A percentile compares a stretch with the other conserved stretches of the same genome.
Conservation (phyloP, 2,113 vertebrate genomes). For the Varanus salvator region DNA sequence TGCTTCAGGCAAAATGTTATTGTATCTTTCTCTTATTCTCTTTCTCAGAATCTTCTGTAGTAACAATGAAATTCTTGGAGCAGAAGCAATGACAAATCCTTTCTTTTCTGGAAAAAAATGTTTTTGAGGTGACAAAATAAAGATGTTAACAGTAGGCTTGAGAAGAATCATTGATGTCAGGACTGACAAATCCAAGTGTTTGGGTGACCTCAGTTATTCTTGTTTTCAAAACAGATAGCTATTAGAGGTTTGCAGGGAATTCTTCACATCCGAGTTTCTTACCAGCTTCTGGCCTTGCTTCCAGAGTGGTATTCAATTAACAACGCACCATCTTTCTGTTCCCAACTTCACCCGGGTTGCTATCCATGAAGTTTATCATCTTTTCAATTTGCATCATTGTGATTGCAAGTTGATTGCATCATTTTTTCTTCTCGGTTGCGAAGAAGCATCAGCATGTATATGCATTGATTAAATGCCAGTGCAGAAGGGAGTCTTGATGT, state of each 20-base stretch:
- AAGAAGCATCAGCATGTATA: too few relatives aligned
- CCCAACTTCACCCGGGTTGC: not conserved
- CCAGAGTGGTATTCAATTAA: not conserved
- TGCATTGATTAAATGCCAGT: not conserved
- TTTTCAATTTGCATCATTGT: not conserved
- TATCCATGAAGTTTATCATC: not conserved
- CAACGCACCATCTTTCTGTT: not conserved
- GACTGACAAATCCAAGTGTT: slow-evolving; percentile 18
- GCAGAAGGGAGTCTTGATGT: not conserved
- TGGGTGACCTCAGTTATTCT: not conserved
- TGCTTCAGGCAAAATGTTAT: not conserved
- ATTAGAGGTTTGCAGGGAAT: not conserved
- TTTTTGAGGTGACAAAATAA: not conserved
- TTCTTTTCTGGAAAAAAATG: not conserved
- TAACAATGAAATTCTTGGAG: not conserved
- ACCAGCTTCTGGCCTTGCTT: not conserved
- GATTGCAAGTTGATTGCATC: too few relatives aligned
- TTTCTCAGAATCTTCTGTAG: not conserved
- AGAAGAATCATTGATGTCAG: slow-evolving; percentile 19
- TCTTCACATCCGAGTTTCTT: too few relatives aligned
- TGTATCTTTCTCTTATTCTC: not conserved
- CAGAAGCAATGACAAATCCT: not conserved
- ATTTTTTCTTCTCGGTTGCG: too few relatives aligned
- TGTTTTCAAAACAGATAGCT: slow-evolving; percentile 5
- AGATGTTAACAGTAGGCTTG: not conserved